Conservation (phyloP, 1,140 invertebrate genomes). For the Caerostris extrusa region DNA sequence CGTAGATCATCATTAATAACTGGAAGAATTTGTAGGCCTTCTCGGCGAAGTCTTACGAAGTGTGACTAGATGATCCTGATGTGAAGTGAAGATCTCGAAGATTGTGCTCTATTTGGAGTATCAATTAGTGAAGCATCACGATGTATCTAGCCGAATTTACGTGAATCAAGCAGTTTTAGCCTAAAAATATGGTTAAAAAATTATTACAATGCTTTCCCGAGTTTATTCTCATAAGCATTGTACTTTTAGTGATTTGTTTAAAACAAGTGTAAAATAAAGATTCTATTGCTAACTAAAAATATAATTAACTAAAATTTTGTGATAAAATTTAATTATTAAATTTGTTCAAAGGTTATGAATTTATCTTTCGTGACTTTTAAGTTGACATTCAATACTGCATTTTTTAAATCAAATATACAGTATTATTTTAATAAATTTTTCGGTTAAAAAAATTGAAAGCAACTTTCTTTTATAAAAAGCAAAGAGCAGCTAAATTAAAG, state of each 20-base stretch:
- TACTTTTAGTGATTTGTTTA: conserved; percentile 25
- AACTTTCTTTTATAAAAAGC: no score
- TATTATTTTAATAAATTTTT: no score
- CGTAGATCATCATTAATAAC: conserved; percentile 55
- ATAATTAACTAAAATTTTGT: background rate
- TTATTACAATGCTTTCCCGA: conserved; percentile 67
- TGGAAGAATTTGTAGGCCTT: conserved; percentile 61
- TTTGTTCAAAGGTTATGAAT: no score
- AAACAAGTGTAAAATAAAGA: background rate
- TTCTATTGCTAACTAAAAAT: background rate
- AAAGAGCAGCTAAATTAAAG: no score
- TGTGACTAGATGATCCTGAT: conserved; percentile 45
- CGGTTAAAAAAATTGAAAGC: no score
- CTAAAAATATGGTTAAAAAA: conserved; percentile 75
- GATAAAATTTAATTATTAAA: no score
- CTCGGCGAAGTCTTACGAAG: conserved; percentile 59
- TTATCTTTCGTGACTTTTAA: no score
- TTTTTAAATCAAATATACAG: no score
- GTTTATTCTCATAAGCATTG: conserved; percentile 31
- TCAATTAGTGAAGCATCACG: conserved; percentile 63
- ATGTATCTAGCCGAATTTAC: conserved; percentile 72
- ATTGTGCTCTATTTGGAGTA: background rate
- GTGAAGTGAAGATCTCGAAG: conserved; percentile 50
- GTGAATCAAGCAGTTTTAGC: conserved; percentile 73
- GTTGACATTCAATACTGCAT: no score